Percentiles rank a stretch among this genome's conserved stretches.
phyloP scores from a whole-genome alignment of 2,113 vertebrate species.

The rat (Rattus norvegicus) region GRCr8 NC_086026.1:101978501-101979000 shows the following conservation, averaged over 20 bases:
- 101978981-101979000: not conserved
- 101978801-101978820: not conserved
- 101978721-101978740: not conserved
- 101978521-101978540: not conserved
- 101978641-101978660: not conserved
- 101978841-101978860: conserved; percentile 17
- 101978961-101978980: not conserved
- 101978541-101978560: not conserved
- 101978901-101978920: not conserved
- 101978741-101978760: not conserved
- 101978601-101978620: not conserved
- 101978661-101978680: not conserved
- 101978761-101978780: not conserved
- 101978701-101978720: not conserved
- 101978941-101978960: not conserved
- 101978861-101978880: not conserved
- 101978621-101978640: not conserved
- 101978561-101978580: not conserved
- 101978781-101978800: not conserved
- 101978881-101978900: not conserved
- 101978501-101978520: not conserved
- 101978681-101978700: not conserved
- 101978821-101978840: not conserved
- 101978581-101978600: not conserved
- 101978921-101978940: too few relatives aligned